Evolutionary conservation across 2,797 vertebrate genomes (phyloP).

Genomic region (Falco cherrug): DNA sequence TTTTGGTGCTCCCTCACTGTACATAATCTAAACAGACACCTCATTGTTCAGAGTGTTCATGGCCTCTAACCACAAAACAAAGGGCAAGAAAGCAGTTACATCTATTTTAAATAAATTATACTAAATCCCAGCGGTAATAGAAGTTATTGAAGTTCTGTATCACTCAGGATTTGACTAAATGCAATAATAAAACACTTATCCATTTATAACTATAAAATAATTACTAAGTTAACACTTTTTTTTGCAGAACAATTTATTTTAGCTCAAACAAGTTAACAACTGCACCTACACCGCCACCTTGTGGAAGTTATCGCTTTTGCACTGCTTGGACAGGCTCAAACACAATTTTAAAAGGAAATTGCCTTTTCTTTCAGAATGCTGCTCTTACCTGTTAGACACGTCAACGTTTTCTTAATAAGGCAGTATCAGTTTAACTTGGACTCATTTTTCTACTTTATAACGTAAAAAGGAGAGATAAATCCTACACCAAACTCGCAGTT

Average conservation of each 20-base stretch:
- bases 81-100: background rate
- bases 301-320: background rate
- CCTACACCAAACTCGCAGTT: background rate
- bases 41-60: background rate
- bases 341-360: background rate
- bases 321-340: background rate
- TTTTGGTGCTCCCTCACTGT: background rate
- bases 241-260: background rate
- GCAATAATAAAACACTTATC: background rate
- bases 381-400: background rate
- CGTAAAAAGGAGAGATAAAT: background rate
- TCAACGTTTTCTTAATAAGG: background rate
- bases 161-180: background rate
- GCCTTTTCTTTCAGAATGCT: background rate
- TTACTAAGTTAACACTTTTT: background rate
- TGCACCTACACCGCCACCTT: slow-evolving; percentile 22
- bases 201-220: too few relatives aligned
- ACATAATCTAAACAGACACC: background rate
- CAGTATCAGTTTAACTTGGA: background rate
- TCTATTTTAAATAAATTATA: background rate
- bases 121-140: background rate
- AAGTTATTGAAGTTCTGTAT: background rate
- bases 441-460: background rate
- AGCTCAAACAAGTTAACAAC: background rate
- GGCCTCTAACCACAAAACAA: background rate